A percentile compares a stretch with the other conserved stretches of the same genome.
These are phyloP conservation scores for Muscidifurax raptorellus DNA, from an alignment of 1,140 invertebrate genomes.

Conservation along the genomic window DNA sequence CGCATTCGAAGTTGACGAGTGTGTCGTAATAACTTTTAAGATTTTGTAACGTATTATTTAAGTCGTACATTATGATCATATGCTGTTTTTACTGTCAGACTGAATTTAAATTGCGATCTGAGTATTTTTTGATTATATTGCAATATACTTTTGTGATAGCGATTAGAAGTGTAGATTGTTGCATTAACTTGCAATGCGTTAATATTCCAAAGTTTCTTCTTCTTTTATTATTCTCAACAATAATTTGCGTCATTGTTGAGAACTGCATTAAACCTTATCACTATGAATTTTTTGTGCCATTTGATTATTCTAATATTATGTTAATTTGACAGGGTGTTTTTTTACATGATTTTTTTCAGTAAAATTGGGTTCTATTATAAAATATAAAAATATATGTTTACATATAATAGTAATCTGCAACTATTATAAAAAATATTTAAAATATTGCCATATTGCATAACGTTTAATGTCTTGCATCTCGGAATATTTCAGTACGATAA, in stretches of 20 bases:
- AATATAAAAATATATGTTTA: constrained; percentile 33
- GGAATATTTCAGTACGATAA: constrained; percentile 39
- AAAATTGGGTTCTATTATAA: constrained; percentile 12
- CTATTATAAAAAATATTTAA: constrained; percentile 41
- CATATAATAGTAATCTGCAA: constrained; percentile 29
- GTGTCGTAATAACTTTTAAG: constrained; percentile 51
- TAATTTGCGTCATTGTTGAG: constrained; percentile 28
- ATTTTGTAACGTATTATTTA: constrained; percentile 57
- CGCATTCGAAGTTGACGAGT: constrained; percentile 50
- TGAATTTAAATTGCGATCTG: constrained; percentile 59
- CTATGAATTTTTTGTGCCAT: constrained; percentile 44
- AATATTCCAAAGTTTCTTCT: constrained; percentile 47
- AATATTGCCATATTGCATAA: constrained; percentile 40
- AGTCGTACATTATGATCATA: constrained; percentile 40
- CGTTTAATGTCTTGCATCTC: constrained; percentile 40
- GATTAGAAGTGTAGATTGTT: constrained; percentile 33
- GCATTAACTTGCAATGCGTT: constrained; percentile 18
- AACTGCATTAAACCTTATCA: constrained; percentile 38
- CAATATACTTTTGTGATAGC: constrained; percentile 54
- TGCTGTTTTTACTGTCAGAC: constrained; percentile 57
- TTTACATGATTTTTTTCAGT: constrained; percentile 3
- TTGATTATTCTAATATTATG: constrained; percentile 23
- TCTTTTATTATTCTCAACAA: constrained; percentile 33
- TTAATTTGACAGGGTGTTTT: not conserved
- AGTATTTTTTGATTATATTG: constrained; percentile 55